These are phyloP conservation scores for Typhlichthys eigenmanni DNA, from an alignment of 2,797 vertebrate genomes.

Conservation along the genomic window DNA sequence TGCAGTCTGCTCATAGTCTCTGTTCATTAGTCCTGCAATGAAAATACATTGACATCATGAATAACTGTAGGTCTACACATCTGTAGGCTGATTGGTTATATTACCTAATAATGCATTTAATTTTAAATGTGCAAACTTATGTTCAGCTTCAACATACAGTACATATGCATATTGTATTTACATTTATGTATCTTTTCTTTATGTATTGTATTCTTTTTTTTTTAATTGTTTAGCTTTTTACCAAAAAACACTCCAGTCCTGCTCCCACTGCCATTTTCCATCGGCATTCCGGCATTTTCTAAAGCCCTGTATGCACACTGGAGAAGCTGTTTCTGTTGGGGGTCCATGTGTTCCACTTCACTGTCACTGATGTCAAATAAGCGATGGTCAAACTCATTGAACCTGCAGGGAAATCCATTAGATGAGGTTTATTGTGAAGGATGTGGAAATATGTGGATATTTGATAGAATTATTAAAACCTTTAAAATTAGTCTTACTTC, in stretches of 20 bases:
- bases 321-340: slow-evolving; percentile 83
- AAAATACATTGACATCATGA: slow-evolving; percentile 8
- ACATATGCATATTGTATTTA: neutral
- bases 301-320: slow-evolving; percentile 83
- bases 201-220: neutral
- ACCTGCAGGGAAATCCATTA: slow-evolving; percentile 54
- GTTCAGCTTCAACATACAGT: too few species aligned
- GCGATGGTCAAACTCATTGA: slow-evolving; percentile 85
- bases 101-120: neutral
- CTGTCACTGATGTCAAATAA: slow-evolving; percentile 81
- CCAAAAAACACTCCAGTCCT: slow-evolving; percentile 84
- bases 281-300: slow-evolving; percentile 80
- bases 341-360: slow-evolving; percentile 83
- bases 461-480: neutral
- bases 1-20: slow-evolving; percentile 78
- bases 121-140: too few species aligned
- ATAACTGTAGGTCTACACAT: neutral
- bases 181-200: neutral
- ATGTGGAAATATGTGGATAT: neutral
- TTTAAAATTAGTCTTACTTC: neutral
- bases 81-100: neutral
- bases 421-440: neutral
- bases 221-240: slow-evolving; percentile 31
- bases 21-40: slow-evolving; percentile 84
- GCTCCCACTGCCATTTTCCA: slow-evolving; percentile 80